Base-by-base conservation (phyloP, 2,797 vertebrate species). In the Percopsis omiscomaycus region DNA sequence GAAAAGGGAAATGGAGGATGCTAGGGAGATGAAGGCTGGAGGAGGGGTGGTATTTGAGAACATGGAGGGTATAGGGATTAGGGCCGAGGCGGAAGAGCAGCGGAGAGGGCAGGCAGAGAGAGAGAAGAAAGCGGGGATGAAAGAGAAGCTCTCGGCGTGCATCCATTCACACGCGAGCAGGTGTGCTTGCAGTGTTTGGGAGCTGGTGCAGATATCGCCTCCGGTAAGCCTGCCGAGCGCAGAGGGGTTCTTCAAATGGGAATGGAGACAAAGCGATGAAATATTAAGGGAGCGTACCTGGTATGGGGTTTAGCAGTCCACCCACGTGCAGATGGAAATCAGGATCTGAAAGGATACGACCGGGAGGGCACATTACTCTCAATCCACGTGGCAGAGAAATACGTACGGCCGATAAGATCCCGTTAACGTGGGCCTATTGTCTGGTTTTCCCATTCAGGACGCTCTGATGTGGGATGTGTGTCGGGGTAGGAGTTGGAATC, bases 261-360 rank as follows among this genome's bases (percentile, higher is more conserved):
- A 90, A 65, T 54, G 72, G 84, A 84, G 55, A 61, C 61, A 71
- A 70, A 77, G 54, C 60, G 3, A 54, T 29, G 75, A 89, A 88
- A 87, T 82, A 86, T 73, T 79, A 80, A 85, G 82, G 84, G 85
- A 89, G 90, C 89, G 87, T 92, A 99, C 97, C 97, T 95, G 97
- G 97, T 82, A 99, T 99, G 65, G 97, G 97, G 88, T 97, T 99
- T 89, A 98, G 93, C 92, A 99, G 96, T 90, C 97, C 97, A 84
- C 97, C 97, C 86, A 98, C 94, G 87, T 98, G 97, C 83, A 94
- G 86, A 91, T 96, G 97, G 89, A 98, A 98, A 91, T 98, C 97
- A 82, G 97, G 97, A 93, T 99, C 97, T 99, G 92, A 76, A 95
- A 94, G 14, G 89, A 91, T 93, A 91, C 92, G 77, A 84, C 81